Conservation (phyloP, 2,113 vertebrate species). For the Chlamydotis undulata region DNA sequence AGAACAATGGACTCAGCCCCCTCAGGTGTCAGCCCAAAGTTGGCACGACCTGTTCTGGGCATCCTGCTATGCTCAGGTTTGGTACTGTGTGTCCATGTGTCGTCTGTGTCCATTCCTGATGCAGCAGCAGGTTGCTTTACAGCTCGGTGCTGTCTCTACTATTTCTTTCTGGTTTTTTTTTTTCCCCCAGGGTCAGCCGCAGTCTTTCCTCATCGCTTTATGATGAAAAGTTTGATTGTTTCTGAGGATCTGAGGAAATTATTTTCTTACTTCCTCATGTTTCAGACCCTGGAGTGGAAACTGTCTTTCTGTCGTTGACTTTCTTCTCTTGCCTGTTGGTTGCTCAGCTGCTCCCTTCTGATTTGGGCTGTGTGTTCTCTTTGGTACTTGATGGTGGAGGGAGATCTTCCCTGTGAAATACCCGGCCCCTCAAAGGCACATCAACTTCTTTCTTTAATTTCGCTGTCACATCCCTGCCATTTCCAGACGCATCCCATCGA, state of each 20-base stretch:
- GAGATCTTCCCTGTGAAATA: not conserved
- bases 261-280: constrained; percentile 34
- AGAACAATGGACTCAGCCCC: not conserved
- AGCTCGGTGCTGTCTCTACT: not conserved
- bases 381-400: constrained; percentile 6
- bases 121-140: not conserved
- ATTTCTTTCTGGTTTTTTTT: not conserved
- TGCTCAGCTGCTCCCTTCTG: constrained; percentile 33
- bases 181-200: not conserved
- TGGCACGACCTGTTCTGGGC: not conserved
- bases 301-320: constrained; percentile 26
- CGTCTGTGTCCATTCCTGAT: not conserved
- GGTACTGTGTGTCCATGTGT: not conserved
- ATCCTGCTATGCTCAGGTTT: not conserved
- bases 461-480: not conserved
- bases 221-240: constrained; percentile 64
- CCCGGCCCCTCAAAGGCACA: not conserved
- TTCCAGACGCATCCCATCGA: not conserved
- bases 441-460: not conserved
- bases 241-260: constrained; percentile 59
- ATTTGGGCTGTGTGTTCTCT: constrained; percentile 24
- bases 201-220: not conserved
- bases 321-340: not conserved
- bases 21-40: not conserved
- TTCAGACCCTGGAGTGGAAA: constrained; percentile 47